phyloP scores from a whole-genome alignment of 2,888 invertebrate genomes.

The Andrena flavipes region DNA sequence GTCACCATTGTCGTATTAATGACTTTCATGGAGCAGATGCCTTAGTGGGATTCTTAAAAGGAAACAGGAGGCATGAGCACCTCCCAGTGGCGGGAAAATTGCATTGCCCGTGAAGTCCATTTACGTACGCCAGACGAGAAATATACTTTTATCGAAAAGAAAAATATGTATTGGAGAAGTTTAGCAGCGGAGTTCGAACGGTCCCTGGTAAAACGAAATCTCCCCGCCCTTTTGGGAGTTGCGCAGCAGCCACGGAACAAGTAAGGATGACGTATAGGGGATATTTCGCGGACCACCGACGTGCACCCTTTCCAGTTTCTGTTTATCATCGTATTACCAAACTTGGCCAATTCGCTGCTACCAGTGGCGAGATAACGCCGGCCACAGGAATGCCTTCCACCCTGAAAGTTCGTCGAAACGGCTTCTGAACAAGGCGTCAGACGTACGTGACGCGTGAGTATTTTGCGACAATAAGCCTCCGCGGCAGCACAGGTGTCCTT shows the following conservation, averaged over 20 bases:
- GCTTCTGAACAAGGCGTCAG: constrained; percentile 36
- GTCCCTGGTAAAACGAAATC: constrained; percentile 33
- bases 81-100: constrained; percentile 16
- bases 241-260: constrained; percentile 21
- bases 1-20: too few relatives aligned
- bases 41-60: not conserved
- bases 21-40: not conserved
- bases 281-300: constrained; percentile 48
- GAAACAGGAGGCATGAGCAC: not conserved
- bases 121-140: constrained; percentile 29
- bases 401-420: constrained; percentile 31
- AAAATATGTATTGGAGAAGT: constrained; percentile 62
- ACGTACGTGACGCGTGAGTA: constrained; percentile 41
- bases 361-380: constrained; percentile 42
- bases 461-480: constrained; percentile 25
- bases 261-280: constrained; percentile 49
- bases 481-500: constrained; percentile 33
- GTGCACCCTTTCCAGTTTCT: constrained; percentile 43
- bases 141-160: constrained; percentile 52
- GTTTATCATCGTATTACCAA: constrained; percentile 67
- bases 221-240: constrained; percentile 52
- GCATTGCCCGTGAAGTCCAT: constrained; percentile 29
- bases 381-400: constrained; percentile 32
- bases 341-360: constrained; percentile 61
- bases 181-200: constrained; percentile 39